These are phyloP conservation scores for Crotophaga sulcirostris DNA, from an alignment of 2,113 vertebrate species.

Conservation along the genomic window DNA sequence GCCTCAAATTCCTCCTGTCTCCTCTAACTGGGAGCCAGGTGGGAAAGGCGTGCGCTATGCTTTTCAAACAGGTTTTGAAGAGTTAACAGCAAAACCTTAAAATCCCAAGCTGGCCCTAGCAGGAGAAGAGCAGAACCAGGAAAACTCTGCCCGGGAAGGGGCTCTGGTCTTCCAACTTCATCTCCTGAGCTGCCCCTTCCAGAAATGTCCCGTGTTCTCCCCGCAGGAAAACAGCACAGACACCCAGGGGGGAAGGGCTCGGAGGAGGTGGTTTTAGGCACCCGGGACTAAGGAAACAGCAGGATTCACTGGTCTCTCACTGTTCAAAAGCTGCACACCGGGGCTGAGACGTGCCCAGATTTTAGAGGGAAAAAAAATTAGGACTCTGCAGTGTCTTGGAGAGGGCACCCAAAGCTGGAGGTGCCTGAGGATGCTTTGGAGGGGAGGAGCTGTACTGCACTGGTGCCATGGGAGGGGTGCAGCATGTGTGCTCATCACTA, in stretches of 20 bases:
- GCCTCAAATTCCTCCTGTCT: background rate
- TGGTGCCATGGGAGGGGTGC: background rate
- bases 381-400: background rate
- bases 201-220: background rate
- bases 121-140: background rate
- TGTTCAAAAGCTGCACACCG: background rate
- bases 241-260: background rate
- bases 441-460: background rate
- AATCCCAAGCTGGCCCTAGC: background rate
- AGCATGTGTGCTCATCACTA: rapidly evolving
- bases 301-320: rapidly evolving
- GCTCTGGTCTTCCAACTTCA: background rate
- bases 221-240: background rate
- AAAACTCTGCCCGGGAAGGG: background rate
- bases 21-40: background rate
- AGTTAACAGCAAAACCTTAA: background rate
- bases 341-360: background rate
- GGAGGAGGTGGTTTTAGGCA: background rate
- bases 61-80: background rate
- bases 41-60: background rate
- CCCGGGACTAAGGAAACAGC: background rate
- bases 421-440: background rate
- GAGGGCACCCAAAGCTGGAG: background rate
- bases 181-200: background rate
- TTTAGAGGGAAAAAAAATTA: background rate